Percentiles rank a stretch among this genome's conserved stretches.
phyloP scores from a whole-genome alignment of 2,113 vertebrate genomes.

The western clawed frog (Xenopus tropicalis) region UCB_Xtro_10.0 CM004450.2:64278501-64279000 shows the following conservation, averaged over 20 bases:
- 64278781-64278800: not conserved
- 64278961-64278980: no score
- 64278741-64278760: not conserved
- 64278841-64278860: no score
- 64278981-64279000: no score
- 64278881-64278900: no score
- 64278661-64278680: not conserved
- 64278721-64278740: not conserved
- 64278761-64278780: not conserved
- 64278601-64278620: not conserved
- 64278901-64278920: no score
- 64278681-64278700: not conserved
- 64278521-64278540: conserved; percentile 1
- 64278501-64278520: not conserved
- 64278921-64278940: no score
- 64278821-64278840: no score
- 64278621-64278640: not conserved
- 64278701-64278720: not conserved
- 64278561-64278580: not conserved
- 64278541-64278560: not conserved
- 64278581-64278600: not conserved
- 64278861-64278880: no score
- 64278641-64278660: not conserved
- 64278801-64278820: no score
- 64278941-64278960: no score